Conservation (phyloP, 2,113 vertebrate species). For the Ibidorhyncha struthersii region DNA sequence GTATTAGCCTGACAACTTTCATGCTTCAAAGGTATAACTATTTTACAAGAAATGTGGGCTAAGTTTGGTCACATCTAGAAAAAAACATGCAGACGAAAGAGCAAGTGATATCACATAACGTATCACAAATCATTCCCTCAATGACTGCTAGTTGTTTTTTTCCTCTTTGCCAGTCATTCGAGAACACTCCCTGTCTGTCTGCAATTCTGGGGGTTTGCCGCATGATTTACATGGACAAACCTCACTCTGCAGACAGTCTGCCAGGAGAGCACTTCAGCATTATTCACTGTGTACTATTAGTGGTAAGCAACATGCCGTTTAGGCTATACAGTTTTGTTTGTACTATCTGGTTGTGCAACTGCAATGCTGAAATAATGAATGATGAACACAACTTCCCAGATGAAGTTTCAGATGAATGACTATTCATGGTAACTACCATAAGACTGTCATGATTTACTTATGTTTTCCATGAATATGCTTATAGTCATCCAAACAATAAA, state of each 20-base stretch:
- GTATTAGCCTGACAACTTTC: not conserved
- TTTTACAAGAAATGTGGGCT: not conserved
- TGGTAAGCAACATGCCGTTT: not conserved
- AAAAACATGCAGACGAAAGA: not conserved
- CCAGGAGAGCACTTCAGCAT: not conserved
- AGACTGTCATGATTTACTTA: not conserved
- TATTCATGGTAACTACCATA: not conserved
- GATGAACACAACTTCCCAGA: not conserved
- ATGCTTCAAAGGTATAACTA: not conserved
- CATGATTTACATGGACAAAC: not conserved
- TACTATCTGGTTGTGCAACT: not conserved
- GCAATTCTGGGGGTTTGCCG: not conserved
- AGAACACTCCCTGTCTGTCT: not conserved
- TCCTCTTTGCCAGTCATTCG: not conserved
- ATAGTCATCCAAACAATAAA: not conserved
- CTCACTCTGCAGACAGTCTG: not conserved
- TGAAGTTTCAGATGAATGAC: not conserved
- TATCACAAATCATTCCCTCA: not conserved
- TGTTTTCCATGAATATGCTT: not conserved
- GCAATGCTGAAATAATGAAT: not conserved
- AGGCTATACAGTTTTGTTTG: not conserved
- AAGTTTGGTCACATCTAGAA: not conserved
- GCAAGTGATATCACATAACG: not conserved
- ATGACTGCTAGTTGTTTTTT: not conserved
- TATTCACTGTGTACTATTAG: not conserved